Conservation (phyloP, 2,113 vertebrate species). For the Brachyistius frenatus region DNA sequence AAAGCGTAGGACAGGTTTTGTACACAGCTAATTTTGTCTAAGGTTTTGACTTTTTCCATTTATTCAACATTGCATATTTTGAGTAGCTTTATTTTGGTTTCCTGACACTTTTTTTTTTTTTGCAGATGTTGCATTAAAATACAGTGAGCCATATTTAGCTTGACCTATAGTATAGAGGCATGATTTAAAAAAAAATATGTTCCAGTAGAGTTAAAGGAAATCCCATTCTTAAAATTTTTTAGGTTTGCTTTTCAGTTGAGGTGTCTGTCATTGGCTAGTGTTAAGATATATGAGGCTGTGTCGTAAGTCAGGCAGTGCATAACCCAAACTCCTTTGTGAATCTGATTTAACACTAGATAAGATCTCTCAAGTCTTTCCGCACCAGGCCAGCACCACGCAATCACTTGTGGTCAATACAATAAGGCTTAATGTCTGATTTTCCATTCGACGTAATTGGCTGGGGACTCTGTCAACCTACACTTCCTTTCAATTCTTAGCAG, state of each 20-base stretch:
- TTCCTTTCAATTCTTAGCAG: conserved; percentile 80
- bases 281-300: conserved; percentile 43
- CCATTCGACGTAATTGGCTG: conserved; percentile 77
- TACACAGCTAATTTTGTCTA: conserved; percentile 59
- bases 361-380: conserved; percentile 72
- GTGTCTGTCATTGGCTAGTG: conserved; percentile 47
- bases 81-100: conserved; percentile 48
- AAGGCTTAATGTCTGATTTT: conserved; percentile 74
- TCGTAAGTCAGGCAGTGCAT: conserved; percentile 44
- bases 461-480: conserved; percentile 73
- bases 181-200: background rate
- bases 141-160: conserved; percentile 28
- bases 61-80: conserved; percentile 29
- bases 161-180: conserved; percentile 48
- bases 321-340: conserved; percentile 69
- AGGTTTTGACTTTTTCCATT: conserved; percentile 65
- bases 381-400: conserved; percentile 57
- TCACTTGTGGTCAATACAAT: conserved; percentile 77
- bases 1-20: conserved; percentile 53
- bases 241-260: conserved; percentile 6
- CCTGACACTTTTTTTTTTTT: conserved; percentile 36
- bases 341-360: conserved; percentile 73
- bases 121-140: conserved; percentile 22
- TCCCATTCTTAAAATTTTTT: conserved; percentile 14
- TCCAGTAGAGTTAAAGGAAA: conserved; percentile 33